Conservation (phyloP, 2,797 vertebrate species). For the Sylvia borin region DNA sequence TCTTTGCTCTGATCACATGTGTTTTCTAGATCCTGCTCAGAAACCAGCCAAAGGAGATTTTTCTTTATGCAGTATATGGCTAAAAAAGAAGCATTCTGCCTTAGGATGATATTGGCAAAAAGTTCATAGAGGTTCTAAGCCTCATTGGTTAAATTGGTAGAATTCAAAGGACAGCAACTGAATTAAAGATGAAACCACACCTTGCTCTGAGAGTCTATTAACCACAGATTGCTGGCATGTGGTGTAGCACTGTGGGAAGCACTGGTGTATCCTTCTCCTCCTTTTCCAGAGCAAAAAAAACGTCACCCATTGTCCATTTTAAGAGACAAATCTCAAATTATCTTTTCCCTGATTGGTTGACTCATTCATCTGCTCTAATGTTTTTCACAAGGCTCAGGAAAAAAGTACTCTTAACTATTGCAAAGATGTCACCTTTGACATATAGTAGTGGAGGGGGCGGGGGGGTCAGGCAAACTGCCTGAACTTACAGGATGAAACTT, state of each 20-base stretch:
- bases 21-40: neutral
- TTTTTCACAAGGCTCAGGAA: neutral
- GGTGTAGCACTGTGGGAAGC: neutral
- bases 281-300: neutral
- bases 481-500: constrained; percentile 1
- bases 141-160: neutral
- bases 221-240: neutral
- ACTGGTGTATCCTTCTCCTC: neutral
- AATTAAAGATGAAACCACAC: neutral
- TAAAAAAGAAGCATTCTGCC: neutral
- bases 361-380: neutral
- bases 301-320: neutral
- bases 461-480: neutral
- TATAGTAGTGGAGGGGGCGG: neutral
- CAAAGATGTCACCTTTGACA: constrained; percentile 27
- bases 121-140: neutral
- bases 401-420: neutral
- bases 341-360: neutral
- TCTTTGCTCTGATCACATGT: neutral
- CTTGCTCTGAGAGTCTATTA: neutral
- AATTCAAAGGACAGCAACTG: neutral
- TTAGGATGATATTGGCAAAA: neutral
- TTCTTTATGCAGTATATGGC: neutral
- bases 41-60: neutral
- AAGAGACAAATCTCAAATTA: neutral